Conservation (phyloP, 2,113 vertebrate genomes). For the Phoenicopterus ruber region DNA sequence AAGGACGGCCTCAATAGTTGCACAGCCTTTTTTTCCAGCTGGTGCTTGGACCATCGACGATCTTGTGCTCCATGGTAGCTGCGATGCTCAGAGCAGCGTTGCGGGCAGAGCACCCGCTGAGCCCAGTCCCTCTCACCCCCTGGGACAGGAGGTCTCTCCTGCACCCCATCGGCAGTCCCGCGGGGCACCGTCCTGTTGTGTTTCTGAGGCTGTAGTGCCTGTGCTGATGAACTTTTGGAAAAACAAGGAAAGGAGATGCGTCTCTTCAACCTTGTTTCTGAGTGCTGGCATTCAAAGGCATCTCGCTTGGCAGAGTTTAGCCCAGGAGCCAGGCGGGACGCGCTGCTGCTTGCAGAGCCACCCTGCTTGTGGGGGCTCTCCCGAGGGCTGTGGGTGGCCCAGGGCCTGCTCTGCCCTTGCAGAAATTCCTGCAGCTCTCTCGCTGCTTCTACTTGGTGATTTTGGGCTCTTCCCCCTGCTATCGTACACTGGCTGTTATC, state of each 20-base stretch:
- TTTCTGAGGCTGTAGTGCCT: background rate
- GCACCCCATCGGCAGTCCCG: background rate
- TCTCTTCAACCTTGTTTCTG: background rate
- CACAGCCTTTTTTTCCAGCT: background rate
- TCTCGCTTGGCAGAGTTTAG: too few species aligned
- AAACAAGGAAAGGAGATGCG: background rate
- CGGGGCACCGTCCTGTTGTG: background rate
- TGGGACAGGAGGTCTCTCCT: background rate
- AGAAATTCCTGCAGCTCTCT: slow-evolving; percentile 22
- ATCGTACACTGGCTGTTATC: slow-evolving; percentile 37
- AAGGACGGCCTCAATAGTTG: background rate
- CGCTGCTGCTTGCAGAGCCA: too few species aligned
- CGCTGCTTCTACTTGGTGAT: slow-evolving; percentile 54
- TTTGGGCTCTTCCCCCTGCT: background rate
- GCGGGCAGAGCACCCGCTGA: background rate
- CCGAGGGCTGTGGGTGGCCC: background rate
- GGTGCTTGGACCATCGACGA: background rate
- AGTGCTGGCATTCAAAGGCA: background rate
- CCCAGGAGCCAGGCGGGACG: too few species aligned
- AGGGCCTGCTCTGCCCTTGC: background rate
- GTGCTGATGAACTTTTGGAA: background rate
- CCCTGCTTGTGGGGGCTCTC: background rate
- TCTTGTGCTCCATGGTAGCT: background rate
- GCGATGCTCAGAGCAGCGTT: background rate
- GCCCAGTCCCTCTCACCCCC: background rate